phyloP scores from a whole-genome alignment of 2,888 invertebrate species.

The Hirtodrosophila cameraria region DNA sequence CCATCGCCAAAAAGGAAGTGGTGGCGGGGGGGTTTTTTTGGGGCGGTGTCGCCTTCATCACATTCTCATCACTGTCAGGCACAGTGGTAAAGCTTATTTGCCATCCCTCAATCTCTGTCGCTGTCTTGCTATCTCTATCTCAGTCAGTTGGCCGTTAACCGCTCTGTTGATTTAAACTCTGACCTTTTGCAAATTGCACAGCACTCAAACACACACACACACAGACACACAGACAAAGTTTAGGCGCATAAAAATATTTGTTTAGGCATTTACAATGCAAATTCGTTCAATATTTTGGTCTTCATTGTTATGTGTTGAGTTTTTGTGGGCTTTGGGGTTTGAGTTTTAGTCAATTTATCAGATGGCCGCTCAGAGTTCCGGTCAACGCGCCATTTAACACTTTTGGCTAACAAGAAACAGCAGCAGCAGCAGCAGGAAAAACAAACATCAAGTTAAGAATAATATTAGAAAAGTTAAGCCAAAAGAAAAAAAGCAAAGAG shows the following conservation, averaged over 20 bases:
- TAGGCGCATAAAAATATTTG: conserved; percentile 63
- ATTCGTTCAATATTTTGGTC: conserved; percentile 65
- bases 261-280: conserved; percentile 77
- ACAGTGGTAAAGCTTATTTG: conserved; percentile 33
- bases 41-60: conserved; percentile 1
- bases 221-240: conserved; percentile 1
- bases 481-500: conserved; percentile 7
- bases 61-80: conserved; percentile 30
- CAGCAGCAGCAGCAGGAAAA: conserved; percentile 5
- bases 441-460: conserved; percentile 14
- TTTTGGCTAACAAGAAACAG: conserved; percentile 40
- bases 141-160: conserved; percentile 22
- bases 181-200: conserved; percentile 64
- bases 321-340: conserved; percentile 25
- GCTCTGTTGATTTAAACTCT: conserved; percentile 64
- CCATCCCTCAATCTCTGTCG: conserved; percentile 5
- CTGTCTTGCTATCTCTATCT: neutral
- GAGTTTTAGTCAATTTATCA: conserved; percentile 62
- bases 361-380: conserved; percentile 31
- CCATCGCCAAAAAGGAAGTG: conserved; percentile 33
- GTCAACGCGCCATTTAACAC: conserved; percentile 78
- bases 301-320: conserved; percentile 1
- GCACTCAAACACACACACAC: conserved; percentile 32
- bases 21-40: no score
- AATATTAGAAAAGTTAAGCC: conserved; percentile 25